Conservation (phyloP, 2,797 vertebrate genomes). For the Myoxocephalus aenaeus region DNA sequence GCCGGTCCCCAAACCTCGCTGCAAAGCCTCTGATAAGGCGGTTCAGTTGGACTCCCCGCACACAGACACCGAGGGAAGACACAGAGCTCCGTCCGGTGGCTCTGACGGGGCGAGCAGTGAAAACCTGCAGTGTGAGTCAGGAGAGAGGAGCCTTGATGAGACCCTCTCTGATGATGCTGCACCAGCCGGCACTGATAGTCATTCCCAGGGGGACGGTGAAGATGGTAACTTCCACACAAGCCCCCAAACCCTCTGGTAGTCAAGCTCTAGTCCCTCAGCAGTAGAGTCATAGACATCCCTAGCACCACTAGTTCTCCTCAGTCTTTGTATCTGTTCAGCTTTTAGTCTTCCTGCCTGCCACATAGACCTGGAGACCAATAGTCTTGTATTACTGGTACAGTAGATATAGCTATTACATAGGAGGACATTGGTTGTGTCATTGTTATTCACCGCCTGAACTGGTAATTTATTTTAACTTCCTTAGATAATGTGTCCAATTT, state of each 20-base stretch:
- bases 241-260: not conserved
- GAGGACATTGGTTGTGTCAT: not conserved
- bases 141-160: conserved; percentile 27
- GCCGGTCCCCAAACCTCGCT: conserved; percentile 76
- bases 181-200: conserved; percentile 59
- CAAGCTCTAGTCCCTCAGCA: not conserved
- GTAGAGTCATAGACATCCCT: not conserved
- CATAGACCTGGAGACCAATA: no score
- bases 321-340: not conserved
- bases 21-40: conserved; percentile 76
- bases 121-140: conserved; percentile 30
- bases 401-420: not conserved
- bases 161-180: conserved; percentile 29
- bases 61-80: conserved; percentile 31
- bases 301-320: not conserved
- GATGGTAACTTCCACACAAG: conserved; percentile 64
- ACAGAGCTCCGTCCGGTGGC: conserved; percentile 24
- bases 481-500: not conserved
- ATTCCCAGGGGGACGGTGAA: conserved; percentile 42
- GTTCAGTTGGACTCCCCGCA: conserved; percentile 59
- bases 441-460: not conserved
- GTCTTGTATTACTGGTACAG: not conserved
- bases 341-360: not conserved
- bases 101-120: conserved; percentile 35
- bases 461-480: not conserved